Conservation (phyloP, 2,113 vertebrate genomes). For the Apus apus region DNA sequence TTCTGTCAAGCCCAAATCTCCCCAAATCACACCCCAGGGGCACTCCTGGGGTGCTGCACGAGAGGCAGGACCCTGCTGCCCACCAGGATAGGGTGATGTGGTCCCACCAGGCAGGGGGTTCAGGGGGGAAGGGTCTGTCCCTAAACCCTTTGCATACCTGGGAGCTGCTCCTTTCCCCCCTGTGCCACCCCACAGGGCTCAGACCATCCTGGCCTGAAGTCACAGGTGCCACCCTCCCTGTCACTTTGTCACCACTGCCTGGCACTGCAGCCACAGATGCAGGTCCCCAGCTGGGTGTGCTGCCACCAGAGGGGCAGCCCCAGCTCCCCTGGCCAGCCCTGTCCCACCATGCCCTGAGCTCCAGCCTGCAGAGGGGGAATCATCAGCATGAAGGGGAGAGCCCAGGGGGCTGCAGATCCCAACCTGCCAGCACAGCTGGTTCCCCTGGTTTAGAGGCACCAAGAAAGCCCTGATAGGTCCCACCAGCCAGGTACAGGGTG, state of each 20-base stretch:
- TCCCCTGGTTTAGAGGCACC: neutral
- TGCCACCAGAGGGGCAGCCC: neutral
- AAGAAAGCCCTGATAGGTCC: neutral
- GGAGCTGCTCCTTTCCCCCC: neutral
- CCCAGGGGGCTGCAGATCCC: neutral
- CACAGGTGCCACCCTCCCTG: neutral
- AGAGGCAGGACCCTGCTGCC: neutral
- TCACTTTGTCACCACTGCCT: neutral
- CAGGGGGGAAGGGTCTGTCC: neutral
- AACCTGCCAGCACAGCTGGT: neutral
- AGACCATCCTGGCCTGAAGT: neutral
- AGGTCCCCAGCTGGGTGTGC: fast-evolving
- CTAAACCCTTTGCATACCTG: neutral
- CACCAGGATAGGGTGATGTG: neutral
- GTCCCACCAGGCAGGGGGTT: neutral
- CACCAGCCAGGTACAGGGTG: neutral
- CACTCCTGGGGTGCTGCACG: neutral
- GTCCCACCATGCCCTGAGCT: neutral
- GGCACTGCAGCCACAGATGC: neutral
- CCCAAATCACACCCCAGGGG: fast-evolving
- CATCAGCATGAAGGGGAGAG: neutral
- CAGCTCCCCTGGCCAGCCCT: neutral
- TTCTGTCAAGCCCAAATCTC: neutral
- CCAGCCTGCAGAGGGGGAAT: neutral
- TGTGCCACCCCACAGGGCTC: neutral